Evolutionary conservation across 2,113 vertebrate species (phyloP).

Genomic region (Hymenochirus boettgeri): DNA sequence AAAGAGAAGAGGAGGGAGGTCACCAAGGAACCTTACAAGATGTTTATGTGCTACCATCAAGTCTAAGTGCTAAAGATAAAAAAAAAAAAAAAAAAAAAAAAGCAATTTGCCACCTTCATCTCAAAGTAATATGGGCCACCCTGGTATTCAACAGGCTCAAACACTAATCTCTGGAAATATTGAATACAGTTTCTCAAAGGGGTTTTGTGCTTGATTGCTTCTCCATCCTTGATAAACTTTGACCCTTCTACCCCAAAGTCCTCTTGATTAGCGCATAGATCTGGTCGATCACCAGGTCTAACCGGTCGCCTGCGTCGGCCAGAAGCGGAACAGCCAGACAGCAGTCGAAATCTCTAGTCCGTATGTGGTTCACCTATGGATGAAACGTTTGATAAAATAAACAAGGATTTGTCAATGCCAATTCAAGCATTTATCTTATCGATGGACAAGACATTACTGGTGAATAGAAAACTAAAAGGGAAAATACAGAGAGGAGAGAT

Average conservation of each 20-base stretch:
- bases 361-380: conserved; percentile 82
- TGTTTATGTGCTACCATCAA: neutral
- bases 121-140: neutral
- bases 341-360: conserved; percentile 91
- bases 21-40: too few relatives aligned
- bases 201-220: conserved; percentile 63
- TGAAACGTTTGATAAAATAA: too few relatives aligned
- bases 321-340: conserved; percentile 88
- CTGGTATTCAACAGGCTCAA: fast-evolving
- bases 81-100: neutral
- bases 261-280: conserved; percentile 51
- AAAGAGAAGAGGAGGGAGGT: neutral
- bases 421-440: too few relatives aligned
- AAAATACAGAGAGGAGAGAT: too few relatives aligned
- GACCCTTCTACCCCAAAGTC: conserved; percentile 13
- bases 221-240: conserved; percentile 48
- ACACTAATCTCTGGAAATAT: neutral
- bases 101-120: neutral
- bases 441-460: too few relatives aligned
- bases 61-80: neutral
- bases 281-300: conserved; percentile 90
- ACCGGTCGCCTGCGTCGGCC: conserved; percentile 74
- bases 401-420: too few relatives aligned
- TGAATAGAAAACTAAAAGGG: too few relatives aligned
- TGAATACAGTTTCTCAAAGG: conserved; percentile 51